Percentiles rank a stretch among this genome's conserved stretches.
These are phyloP conservation scores for Spodoptera exigua DNA, from an alignment of 2,888 invertebrate genomes.

Conservation along the genomic window DNA sequence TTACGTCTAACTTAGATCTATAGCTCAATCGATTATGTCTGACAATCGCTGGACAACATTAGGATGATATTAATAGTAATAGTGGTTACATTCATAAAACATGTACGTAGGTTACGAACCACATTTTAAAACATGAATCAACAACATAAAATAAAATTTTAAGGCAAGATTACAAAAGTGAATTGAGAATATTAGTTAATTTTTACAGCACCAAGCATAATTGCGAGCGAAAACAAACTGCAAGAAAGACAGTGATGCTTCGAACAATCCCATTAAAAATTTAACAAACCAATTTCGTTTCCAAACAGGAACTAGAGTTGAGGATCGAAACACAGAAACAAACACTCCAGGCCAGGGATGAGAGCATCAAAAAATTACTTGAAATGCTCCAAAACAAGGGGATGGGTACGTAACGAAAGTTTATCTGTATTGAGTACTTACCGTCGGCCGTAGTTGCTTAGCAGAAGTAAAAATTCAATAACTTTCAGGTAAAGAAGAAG, in stretches of 20 bases:
- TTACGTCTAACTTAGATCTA: too few species aligned
- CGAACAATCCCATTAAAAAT: slow-evolving; percentile 32
- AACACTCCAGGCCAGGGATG: slow-evolving; percentile 98
- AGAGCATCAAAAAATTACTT: slow-evolving; percentile 99
- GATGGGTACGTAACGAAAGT: slow-evolving; percentile 92
- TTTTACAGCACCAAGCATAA: slow-evolving; percentile 5
- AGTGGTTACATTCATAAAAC: too few species aligned
- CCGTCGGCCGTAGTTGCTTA: slow-evolving; percentile 31
- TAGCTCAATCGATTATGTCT: too few species aligned
- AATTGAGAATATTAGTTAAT: not conserved
- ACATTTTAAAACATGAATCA: too few species aligned
- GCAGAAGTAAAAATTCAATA: slow-evolving; percentile 80
- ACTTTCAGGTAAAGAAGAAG: slow-evolving; percentile 97
- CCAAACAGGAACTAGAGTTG: slow-evolving; percentile 96
- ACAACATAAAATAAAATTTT: too few species aligned
- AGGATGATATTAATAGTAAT: too few species aligned
- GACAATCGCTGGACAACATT: too few species aligned
- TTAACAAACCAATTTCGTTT: slow-evolving; percentile 51
- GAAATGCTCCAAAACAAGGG: slow-evolving; percentile 99
- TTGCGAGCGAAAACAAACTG: slow-evolving; percentile 11
- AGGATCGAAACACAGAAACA: slow-evolving; percentile 99
- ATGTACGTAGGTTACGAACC: too few species aligned
- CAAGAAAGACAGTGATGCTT: slow-evolving; percentile 23
- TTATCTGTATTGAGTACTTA: slow-evolving; percentile 35
- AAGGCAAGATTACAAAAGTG: too few species aligned